phyloP scores from a whole-genome alignment of 2,888 invertebrate genomes.

The Macropis europaea region DNA sequence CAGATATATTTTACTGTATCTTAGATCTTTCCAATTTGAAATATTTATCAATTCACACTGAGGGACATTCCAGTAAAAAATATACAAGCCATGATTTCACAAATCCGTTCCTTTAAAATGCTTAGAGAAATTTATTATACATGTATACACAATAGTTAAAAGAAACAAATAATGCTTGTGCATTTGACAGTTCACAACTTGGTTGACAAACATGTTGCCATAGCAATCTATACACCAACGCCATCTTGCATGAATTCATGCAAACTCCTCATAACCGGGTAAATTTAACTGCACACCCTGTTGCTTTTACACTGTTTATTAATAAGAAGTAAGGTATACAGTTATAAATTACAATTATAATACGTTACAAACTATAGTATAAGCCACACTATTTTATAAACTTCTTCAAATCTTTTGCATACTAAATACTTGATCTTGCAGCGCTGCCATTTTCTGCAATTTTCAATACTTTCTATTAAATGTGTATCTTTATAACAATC shows the following conservation, averaged over 20 bases:
- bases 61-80: too few relatives aligned
- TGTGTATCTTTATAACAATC: not conserved
- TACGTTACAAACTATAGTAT: constrained; percentile 6
- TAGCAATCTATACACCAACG: constrained; percentile 31
- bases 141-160: not conserved
- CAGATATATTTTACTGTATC: not conserved
- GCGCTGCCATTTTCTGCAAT: constrained; percentile 60
- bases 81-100: not conserved
- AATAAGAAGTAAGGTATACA: constrained; percentile 15
- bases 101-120: not conserved
- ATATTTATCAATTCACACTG: not conserved
- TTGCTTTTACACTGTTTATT: constrained; percentile 20
- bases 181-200: constrained; percentile 21
- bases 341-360: constrained; percentile 18
- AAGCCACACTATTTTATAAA: constrained; percentile 8
- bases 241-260: not conserved
- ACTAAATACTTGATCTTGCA: constrained; percentile 58
- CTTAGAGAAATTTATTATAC: not conserved
- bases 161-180: not conserved
- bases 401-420: constrained; percentile 36
- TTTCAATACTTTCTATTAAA: not conserved
- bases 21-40: not conserved
- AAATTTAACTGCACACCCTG: not conserved
- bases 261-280: not conserved
- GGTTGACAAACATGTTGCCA: constrained; percentile 41